Conservation (phyloP, 2,888 invertebrate species). For the Pedicia rivosa region DNA sequence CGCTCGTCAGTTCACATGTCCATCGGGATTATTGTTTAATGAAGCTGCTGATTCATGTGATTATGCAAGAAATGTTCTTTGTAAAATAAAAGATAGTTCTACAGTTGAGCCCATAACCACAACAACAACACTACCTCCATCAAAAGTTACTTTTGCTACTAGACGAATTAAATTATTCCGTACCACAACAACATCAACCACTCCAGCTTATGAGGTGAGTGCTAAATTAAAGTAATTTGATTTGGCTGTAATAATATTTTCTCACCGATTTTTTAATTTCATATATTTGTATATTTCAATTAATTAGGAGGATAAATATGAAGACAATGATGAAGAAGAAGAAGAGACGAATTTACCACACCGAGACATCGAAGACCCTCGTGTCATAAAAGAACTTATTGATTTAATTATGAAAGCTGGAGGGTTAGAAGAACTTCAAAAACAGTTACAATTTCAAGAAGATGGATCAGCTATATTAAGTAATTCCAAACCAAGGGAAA, state of each 20-base stretch:
- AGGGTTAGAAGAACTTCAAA: slow-evolving; percentile 75
- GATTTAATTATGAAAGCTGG: slow-evolving; percentile 75
- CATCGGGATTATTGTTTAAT: slow-evolving; percentile 81
- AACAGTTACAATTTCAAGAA: slow-evolving; percentile 44
- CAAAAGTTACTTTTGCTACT: slow-evolving; percentile 27
- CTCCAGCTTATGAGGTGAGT: slow-evolving; percentile 22
- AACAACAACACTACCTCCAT: slow-evolving; percentile 31
- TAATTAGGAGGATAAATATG: slow-evolving; percentile 12
- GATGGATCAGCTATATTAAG: slow-evolving; percentile 35
- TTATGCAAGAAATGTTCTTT: slow-evolving; percentile 74
- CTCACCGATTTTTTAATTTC: too few species aligned
- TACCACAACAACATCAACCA: slow-evolving; percentile 32
- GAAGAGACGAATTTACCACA: slow-evolving; percentile 16
- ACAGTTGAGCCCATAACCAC: slow-evolving; percentile 30
- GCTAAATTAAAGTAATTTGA: not conserved
- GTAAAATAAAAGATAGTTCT: slow-evolving; percentile 33
- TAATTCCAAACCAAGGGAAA: slow-evolving; percentile 24
- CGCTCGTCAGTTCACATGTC: slow-evolving; percentile 85
- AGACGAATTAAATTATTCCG: slow-evolving; percentile 29
- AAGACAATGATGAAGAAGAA: slow-evolving; percentile 28
- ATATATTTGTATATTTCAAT: not conserved
- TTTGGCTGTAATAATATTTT: not conserved
- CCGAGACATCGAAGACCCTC: slow-evolving; percentile 27
- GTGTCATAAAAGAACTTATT: slow-evolving; percentile 66
- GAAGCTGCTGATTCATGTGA: slow-evolving; percentile 85